Conservation (phyloP, 2,113 vertebrate genomes). For the Anguilla japonica region DNA sequence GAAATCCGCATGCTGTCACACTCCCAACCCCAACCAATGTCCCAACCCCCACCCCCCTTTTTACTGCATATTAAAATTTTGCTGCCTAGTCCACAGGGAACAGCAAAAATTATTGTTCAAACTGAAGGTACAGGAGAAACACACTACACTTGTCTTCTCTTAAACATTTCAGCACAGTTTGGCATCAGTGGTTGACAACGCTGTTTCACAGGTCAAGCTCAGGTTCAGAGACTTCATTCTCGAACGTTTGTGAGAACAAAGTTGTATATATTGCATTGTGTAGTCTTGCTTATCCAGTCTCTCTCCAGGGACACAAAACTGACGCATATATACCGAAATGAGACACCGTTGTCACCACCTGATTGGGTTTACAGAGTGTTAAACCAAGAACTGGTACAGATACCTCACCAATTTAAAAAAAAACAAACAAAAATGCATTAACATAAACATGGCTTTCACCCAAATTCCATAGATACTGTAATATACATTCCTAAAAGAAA, state of each 20-base stretch:
- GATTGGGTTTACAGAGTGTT: neutral
- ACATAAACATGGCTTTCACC: conserved; percentile 53
- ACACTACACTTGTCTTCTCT: neutral
- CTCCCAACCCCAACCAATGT: neutral
- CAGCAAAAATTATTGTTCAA: neutral
- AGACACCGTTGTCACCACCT: neutral
- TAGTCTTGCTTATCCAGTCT: neutral
- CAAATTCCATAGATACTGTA: conserved; percentile 55
- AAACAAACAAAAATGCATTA: neutral
- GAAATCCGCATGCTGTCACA: neutral
- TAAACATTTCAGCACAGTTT: neutral
- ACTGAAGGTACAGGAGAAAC: neutral
- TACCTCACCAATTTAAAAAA: conserved; percentile 14
- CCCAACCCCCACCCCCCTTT: neutral
- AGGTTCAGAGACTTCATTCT: neutral
- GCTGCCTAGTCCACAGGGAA: neutral
- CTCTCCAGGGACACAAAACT: neutral
- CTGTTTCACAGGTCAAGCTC: neutral
- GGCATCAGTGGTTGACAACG: neutral
- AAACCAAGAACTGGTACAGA: conserved; percentile 10
- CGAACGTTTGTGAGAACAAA: neutral
- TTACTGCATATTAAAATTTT: neutral
- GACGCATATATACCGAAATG: neutral
- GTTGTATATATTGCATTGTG: neutral
- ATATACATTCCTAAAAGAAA: conserved; percentile 22